A percentile compares a stretch with the other conserved stretches of the same genome.
Evolutionary conservation across 2,888 invertebrate species (phyloP).

Genomic region (Leptinotarsa haldemani): DNA sequence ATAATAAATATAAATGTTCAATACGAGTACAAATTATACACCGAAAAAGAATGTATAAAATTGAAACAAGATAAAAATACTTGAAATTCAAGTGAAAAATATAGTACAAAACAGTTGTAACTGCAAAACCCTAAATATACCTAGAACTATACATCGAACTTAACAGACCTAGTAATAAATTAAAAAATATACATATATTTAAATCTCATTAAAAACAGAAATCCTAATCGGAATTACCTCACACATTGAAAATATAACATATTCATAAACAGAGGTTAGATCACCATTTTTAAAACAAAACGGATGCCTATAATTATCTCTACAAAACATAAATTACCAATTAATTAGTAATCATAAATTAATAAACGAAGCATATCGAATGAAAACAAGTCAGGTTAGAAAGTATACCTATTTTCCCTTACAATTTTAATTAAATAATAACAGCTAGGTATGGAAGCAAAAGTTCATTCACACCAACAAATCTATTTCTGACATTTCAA

Average conservation of each 20-base stretch:
- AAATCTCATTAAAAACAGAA: background rate
- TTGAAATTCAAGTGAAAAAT: constrained; percentile 22
- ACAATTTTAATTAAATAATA: constrained; percentile 20
- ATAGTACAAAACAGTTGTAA: constrained; percentile 17
- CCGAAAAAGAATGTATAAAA: constrained; percentile 2
- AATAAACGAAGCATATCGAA: constrained; percentile 24
- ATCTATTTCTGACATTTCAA: background rate
- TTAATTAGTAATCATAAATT: constrained; percentile 21
- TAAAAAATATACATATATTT: constrained; percentile 14
- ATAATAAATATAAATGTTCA: constrained; percentile 36
- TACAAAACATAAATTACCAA: constrained; percentile 23
- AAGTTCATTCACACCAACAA: constrained; percentile 16
- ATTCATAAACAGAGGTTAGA: background rate
- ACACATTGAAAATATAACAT: background rate
- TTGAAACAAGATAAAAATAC: constrained; percentile 7
- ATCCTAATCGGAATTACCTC: background rate
- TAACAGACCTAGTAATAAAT: constrained; percentile 19
- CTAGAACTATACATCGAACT: constrained; percentile 11
- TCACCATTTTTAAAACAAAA: constrained; percentile 27
- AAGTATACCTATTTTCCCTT: constrained; percentile 21
- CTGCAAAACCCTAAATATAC: background rate
- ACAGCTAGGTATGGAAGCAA: background rate
- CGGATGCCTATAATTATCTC: constrained; percentile 15
- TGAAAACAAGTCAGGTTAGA: constrained; percentile 20
- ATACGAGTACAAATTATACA: constrained; percentile 26